Conservation (phyloP, 2,113 vertebrate genomes). For the Carlito syrichta region DNA sequence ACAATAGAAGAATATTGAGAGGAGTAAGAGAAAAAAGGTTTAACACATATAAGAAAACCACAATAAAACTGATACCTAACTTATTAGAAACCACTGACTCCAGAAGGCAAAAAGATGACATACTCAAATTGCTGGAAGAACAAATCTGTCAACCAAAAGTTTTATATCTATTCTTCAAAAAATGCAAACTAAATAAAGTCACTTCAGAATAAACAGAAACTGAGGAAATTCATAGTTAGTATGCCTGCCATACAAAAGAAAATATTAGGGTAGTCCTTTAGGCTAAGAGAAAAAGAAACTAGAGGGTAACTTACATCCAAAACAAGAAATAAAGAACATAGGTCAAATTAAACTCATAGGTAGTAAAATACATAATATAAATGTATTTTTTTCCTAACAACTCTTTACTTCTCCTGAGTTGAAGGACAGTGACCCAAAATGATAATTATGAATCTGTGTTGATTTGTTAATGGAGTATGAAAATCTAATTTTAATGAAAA, state of each 20-base stretch:
- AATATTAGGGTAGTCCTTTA: not conserved
- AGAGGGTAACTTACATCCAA: not conserved
- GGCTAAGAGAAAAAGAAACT: not conserved
- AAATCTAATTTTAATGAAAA: not conserved
- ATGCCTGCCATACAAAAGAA: not conserved
- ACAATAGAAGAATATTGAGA: not conserved
- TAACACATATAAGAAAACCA: not conserved
- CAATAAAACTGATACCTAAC: not conserved
- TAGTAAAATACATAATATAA: not conserved
- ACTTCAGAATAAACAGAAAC: not conserved
- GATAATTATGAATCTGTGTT: not conserved
- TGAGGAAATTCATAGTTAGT: not conserved
- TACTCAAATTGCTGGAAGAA: not conserved
- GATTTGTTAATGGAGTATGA: not conserved
- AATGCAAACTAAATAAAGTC: not conserved
- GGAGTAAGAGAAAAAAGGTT: not conserved
- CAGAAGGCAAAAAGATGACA: not conserved
- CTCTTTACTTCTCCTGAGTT: not conserved
- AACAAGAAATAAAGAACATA: not conserved
- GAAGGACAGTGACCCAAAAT: not conserved
- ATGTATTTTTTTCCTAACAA: not conserved
- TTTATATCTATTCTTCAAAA: not conserved
- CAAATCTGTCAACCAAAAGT: not conserved
- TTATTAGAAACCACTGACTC: not conserved
- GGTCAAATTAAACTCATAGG: not conserved